Base-by-base conservation (phyloP, 2,888 invertebrate species). In the Caradrina clavipalpis region DNA sequence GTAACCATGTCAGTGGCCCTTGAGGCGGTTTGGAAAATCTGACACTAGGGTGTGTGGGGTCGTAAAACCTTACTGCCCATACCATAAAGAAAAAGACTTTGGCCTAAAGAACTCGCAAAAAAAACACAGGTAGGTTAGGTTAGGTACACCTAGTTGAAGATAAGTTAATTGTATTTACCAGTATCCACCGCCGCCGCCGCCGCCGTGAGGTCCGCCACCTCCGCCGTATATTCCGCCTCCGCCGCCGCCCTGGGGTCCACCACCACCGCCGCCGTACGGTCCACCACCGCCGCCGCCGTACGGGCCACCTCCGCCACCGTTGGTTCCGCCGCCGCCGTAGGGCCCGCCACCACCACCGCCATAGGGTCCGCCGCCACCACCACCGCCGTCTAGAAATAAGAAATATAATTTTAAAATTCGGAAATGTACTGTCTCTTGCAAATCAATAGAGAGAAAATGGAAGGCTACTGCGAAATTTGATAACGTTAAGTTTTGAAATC, bases 121-220 rank as follows among this genome's bases (percentile, higher is more conserved):
- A 39, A 39, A 45, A 45, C 8, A 22, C 13, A n/a, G n/a, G n/a
- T n/a, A n/a, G n/a, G n/a, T n/a, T n/a, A n/a, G n/a, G n/a, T n/a
- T n/a, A n/a, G n/a, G n/a, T 15, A 19, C 17, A 11, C 13, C 13
- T 45, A 45, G 15, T 42, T 3, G 0, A 15, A 13, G 13, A 42
- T 15, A 42, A 42, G 15, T 15, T 15, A n/a, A 42, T 15, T 11
- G 42, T 42, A 42, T 11, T 42, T 42, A 42, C 42, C 42, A 11
- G 17, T 45, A 45, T 1, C 45, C 45, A 11, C 45, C 45, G 45
- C 82, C 58, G 61, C 88, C 60, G 17, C 80, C 73, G 2, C n/a
- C 22, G 13, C 89, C 80, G 47, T 73, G 67, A 47, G 85, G 75
- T 39, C 87, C 78, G 17, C 87, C 86, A 4, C 85, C 74, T 45